These are phyloP conservation scores for Radopholus similis DNA, from an alignment of 1,140 invertebrate genomes.

Conservation along the genomic window DNA sequence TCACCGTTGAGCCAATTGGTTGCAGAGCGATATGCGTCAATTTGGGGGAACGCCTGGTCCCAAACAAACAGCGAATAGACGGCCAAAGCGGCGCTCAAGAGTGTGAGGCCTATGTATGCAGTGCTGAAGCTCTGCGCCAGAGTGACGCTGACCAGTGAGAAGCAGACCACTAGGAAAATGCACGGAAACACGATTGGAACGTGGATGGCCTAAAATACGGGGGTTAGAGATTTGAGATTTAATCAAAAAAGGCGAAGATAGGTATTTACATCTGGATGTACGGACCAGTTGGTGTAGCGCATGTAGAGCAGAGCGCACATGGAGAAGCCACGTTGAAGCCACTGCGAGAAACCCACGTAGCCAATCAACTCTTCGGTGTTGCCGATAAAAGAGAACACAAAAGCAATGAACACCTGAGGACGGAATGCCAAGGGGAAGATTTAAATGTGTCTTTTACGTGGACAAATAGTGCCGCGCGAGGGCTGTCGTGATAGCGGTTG, in stretches of 20 bases:
- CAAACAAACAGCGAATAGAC: constrained; percentile 24
- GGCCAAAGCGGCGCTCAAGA: background rate
- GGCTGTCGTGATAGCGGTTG: constrained; percentile 38
- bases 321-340: constrained; percentile 36
- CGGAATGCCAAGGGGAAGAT: too few relatives aligned
- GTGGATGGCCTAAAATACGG: constrained; percentile 11
- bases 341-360: constrained; percentile 36
- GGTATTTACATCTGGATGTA: constrained; percentile 34
- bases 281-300: constrained; percentile 32
- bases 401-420: constrained; percentile 28
- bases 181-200: constrained; percentile 35
- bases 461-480: constrained; percentile 34
- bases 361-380: constrained; percentile 30
- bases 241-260: too few relatives aligned
- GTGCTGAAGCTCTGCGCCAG: constrained; percentile 28
- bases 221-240: background rate
- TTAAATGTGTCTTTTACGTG: too few relatives aligned
- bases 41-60: constrained; percentile 11
- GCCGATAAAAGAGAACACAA: constrained; percentile 37
- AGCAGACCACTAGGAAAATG: constrained; percentile 34
- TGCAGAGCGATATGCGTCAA: too few relatives aligned
- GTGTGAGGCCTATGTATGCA: constrained; percentile 22
- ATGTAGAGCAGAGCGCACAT: constrained; percentile 43
- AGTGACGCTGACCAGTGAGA: constrained; percentile 18
- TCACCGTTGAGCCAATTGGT: too few relatives aligned